phyloP scores from a whole-genome alignment of 2,113 vertebrate genomes.

The Caloenas nicobarica region DNA sequence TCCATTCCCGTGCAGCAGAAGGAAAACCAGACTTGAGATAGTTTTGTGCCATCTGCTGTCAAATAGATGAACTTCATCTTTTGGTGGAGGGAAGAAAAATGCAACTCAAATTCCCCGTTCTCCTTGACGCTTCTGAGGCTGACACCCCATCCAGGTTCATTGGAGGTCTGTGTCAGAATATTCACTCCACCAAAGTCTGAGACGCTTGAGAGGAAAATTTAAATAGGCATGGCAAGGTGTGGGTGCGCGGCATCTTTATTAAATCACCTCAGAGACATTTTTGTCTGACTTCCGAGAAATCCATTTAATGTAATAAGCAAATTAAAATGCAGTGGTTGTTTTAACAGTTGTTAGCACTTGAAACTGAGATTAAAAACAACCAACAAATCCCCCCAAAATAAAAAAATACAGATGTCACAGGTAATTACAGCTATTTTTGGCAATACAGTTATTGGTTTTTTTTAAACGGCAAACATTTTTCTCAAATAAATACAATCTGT shows the following conservation, averaged over 20 bases:
- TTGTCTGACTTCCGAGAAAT: background rate
- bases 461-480: constrained; percentile 29
- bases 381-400: background rate
- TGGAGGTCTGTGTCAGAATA: background rate
- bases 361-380: constrained; percentile 32
- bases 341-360: background rate
- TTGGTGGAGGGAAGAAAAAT: accelerated
- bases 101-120: background rate
- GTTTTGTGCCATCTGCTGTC: constrained; percentile 54
- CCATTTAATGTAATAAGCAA: constrained; percentile 39
- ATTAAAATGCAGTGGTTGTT: constrained; percentile 25
- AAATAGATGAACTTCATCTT: background rate
- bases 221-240: background rate
- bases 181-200: background rate
- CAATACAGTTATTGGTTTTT: constrained; percentile 13
- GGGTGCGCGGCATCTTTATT: background rate
- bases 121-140: background rate
- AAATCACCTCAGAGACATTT: background rate
- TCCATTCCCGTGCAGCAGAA: accelerated
- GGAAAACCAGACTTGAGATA: background rate
- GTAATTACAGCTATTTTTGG: constrained; percentile 55
- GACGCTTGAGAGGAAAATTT: background rate
- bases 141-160: accelerated
- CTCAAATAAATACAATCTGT: constrained; percentile 68
- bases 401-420: constrained; percentile 63